Evolutionary conservation across 2,888 invertebrate genomes (phyloP).

Genomic region (Ormyrus labotus): DNA sequence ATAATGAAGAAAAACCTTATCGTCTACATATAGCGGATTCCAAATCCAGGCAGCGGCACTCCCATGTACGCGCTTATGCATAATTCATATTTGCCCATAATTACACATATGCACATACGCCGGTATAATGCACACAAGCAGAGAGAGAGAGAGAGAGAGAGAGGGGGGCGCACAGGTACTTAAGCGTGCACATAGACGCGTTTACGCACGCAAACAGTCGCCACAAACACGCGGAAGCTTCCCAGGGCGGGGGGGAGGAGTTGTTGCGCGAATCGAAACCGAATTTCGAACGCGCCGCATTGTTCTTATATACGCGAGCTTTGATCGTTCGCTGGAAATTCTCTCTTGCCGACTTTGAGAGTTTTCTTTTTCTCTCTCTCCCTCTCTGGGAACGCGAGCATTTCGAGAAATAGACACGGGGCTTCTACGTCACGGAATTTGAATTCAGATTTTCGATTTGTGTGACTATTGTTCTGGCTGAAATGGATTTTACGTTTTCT

Average conservation of each 20-base stretch:
- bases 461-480: conserved; percentile 4
- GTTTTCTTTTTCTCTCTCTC: background rate
- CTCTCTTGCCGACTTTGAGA: background rate
- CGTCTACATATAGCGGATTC: too few species aligned
- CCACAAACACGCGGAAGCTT: conserved; percentile 46
- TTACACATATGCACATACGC: background rate
- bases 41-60: too few species aligned
- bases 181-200: too few species aligned
- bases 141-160: conserved; percentile 43
- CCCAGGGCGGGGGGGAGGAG: conserved; percentile 41
- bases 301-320: conserved; percentile 63
- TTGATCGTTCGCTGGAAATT: conserved; percentile 39
- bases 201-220: background rate
- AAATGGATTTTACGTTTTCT: too few species aligned
- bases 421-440: background rate
- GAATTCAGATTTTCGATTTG: conserved; percentile 25
- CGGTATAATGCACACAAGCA: background rate
- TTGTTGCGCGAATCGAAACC: too few species aligned
- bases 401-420: too few species aligned
- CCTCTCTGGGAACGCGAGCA: background rate
- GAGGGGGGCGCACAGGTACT: background rate
- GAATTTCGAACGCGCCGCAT: conserved; percentile 56
- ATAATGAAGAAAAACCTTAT: too few species aligned
- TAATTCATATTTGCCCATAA: background rate
- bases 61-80: too few species aligned